Percentiles rank a stretch among this genome's conserved stretches.
Conservation (phyloP, 64 coral and sea anemone species). For the Catalaphyllia jardinei region DNA sequence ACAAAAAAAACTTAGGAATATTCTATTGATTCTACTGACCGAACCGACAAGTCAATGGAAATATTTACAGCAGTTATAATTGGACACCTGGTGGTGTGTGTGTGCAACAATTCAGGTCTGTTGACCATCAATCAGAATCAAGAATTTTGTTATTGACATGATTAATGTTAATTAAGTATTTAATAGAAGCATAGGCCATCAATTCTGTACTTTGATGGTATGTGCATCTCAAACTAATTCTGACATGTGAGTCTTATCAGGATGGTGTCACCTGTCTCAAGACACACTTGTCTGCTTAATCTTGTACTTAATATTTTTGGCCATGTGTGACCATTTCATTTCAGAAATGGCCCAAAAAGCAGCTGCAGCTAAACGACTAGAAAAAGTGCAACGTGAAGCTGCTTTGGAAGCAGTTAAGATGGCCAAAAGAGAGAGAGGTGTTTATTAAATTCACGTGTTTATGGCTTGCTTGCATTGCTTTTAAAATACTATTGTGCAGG, state of each 20-base stretch:
- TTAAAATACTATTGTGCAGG: not conserved
- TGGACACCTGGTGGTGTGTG: too few relatives aligned
- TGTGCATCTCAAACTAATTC: not conserved
- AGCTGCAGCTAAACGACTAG: constrained; percentile 74
- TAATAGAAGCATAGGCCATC: too few relatives aligned
- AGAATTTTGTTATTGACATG: too few relatives aligned
- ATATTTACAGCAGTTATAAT: too few relatives aligned
- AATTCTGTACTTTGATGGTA: too few relatives aligned
- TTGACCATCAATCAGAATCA: too few relatives aligned
- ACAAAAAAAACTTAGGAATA: too few relatives aligned
- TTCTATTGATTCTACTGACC: too few relatives aligned
- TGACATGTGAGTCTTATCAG: not conserved
- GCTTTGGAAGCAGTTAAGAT: constrained; percentile 89
- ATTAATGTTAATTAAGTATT: too few relatives aligned
- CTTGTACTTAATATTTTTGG: constrained; percentile 27
- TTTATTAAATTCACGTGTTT: constrained; percentile 51
- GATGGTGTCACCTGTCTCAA: not conserved
- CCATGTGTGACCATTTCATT: constrained; percentile 39
- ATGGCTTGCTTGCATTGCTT: not conserved
- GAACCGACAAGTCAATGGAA: too few relatives aligned
- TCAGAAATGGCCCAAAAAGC: constrained; percentile 92
- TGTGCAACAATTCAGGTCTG: too few relatives aligned
- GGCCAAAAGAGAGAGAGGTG: constrained; percentile 92
- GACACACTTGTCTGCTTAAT: not conserved
- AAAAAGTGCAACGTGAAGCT: constrained; percentile 82